Conservation (phyloP, 30 jellyfish, hydroid and myxozoan genomes). For the Cassiopea xamachana region DNA sequence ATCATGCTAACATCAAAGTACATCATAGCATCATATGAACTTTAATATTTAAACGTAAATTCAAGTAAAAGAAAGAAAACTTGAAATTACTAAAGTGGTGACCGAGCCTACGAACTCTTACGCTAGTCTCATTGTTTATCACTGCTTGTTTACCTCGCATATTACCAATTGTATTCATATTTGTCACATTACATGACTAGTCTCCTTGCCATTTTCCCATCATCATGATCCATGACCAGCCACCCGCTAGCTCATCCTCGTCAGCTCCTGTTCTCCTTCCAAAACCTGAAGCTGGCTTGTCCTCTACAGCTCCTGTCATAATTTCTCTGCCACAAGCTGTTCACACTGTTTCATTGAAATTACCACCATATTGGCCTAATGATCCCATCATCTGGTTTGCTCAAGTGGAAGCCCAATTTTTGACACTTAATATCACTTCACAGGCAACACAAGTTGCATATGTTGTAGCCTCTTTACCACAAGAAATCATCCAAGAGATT, state of each 20-base stretch:
- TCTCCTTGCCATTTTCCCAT: slow-evolving; percentile 7
- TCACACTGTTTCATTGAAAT: neutral
- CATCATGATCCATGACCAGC: slow-evolving; percentile 1
- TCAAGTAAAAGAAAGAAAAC: no score
- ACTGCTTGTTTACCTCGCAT: neutral
- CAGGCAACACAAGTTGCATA: slow-evolving; percentile 5
- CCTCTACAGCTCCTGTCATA: neutral
- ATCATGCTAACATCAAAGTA: no score
- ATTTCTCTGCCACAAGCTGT: neutral
- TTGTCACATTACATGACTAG: neutral
- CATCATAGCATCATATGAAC: no score
- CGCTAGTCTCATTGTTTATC: neutral
- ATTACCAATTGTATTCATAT: neutral
- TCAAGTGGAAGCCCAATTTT: slow-evolving; percentile 43
- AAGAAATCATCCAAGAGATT: slow-evolving; percentile 9
- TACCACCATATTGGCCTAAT: slow-evolving; percentile 55
- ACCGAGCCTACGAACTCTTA: neutral
- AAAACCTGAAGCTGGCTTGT: neutral
- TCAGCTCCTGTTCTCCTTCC: neutral
- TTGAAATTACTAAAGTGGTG: neutral
- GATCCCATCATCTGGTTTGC: slow-evolving; percentile 47
- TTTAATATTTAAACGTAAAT: no score
- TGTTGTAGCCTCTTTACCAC: slow-evolving; percentile 8
- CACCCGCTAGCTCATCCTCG: slow-evolving; percentile 8
- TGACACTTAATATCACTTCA: slow-evolving; percentile 17